Conservation (phyloP, 1,140 invertebrate genomes). For the Heliconius eleuchia region DNA sequence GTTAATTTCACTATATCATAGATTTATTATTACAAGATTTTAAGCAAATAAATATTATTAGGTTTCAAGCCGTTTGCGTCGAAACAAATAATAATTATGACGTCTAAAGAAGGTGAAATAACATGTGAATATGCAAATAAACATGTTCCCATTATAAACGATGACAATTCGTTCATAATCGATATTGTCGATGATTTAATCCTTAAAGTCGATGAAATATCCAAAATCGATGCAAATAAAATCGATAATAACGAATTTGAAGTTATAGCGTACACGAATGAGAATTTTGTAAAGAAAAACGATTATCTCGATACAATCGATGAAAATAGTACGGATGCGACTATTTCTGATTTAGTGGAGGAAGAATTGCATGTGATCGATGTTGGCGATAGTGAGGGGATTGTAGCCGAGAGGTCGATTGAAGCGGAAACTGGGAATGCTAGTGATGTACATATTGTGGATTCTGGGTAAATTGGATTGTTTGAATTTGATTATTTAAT, state of each 20-base stretch:
- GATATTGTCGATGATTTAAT: slow-evolving; percentile 55
- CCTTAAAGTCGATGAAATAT: slow-evolving; percentile 52
- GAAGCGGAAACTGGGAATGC: slow-evolving; percentile 10
- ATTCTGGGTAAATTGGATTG: slow-evolving; percentile 24
- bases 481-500: background rate
- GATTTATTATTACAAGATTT: too few relatives aligned
- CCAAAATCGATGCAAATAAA: slow-evolving; percentile 32
- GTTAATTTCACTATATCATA: too few relatives aligned
- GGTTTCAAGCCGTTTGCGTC: slow-evolving; percentile 68
- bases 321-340: slow-evolving; percentile 49
- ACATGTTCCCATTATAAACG: slow-evolving; percentile 21
- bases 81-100: slow-evolving; percentile 64
- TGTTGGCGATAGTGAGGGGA: slow-evolving; percentile 34
- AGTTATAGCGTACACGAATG: slow-evolving; percentile 49
- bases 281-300: slow-evolving; percentile 39
- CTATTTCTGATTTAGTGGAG: slow-evolving; percentile 39
- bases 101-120: slow-evolving; percentile 53
- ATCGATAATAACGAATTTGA: slow-evolving; percentile 55
- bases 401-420: slow-evolving; percentile 28
- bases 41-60: slow-evolving; percentile 24
- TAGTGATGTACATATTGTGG: slow-evolving; percentile 16
- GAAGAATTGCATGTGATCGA: slow-evolving; percentile 47
- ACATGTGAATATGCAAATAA: slow-evolving; percentile 44
- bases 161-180: slow-evolving; percentile 38
- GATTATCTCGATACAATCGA: slow-evolving; percentile 59